Evolutionary conservation across 1,140 invertebrate species (phyloP).

Genomic region (Pogonomyrmex barbatus): DNA sequence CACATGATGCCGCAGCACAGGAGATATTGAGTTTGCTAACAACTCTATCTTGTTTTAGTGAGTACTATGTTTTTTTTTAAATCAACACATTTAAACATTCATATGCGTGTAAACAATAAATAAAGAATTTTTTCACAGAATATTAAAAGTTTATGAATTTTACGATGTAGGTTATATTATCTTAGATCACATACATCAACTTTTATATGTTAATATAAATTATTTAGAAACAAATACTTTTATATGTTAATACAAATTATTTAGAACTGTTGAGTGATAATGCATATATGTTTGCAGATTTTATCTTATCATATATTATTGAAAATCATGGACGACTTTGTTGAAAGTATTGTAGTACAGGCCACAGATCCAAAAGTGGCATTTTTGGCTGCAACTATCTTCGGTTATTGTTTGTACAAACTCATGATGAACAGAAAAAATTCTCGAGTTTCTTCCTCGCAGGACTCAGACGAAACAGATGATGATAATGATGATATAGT

Average conservation of each 20-base stretch:
- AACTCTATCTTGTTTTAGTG: background rate
- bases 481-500: conserved; percentile 26
- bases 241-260: background rate
- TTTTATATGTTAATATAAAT: background rate
- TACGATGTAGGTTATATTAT: background rate
- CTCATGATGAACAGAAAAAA: conserved; percentile 34
- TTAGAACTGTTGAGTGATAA: background rate
- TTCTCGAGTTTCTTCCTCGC: background rate
- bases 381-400: conserved; percentile 49
- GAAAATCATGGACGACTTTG: conserved; percentile 33
- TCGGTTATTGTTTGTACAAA: conserved; percentile 71
- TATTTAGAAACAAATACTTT: too few relatives aligned
- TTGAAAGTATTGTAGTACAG: conserved; percentile 21
- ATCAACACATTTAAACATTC: background rate
- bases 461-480: conserved; percentile 28
- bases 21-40: background rate
- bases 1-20: background rate
- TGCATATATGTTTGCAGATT: background rate
- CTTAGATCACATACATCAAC: background rate
- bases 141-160: background rate
- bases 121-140: background rate
- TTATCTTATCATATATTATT: conserved; percentile 13
- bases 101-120: background rate
- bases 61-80: background rate
- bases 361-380: conserved; percentile 53